Evolutionary conservation across 2,888 invertebrate genomes (phyloP), one percentile per base, ranked within the genome.

Genomic region (Pomacea canaliculata): DNA sequence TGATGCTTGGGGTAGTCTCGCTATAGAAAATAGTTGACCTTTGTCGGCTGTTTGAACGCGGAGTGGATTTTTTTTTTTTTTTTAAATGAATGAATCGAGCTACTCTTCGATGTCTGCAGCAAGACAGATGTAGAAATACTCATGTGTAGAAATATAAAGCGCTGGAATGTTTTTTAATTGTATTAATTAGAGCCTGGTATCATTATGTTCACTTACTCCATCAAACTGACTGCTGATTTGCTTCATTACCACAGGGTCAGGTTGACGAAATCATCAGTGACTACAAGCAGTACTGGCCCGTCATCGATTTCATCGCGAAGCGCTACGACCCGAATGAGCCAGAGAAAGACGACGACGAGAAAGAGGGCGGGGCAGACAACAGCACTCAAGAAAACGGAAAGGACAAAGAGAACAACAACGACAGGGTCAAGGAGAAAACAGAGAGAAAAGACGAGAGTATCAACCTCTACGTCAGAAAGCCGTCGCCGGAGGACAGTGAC

Each of bases 251-350:
- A 13, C 75, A 75, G 76, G 89, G 89, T 0, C 89, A 89, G 70
- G 84, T 90, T 60, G 88, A 89, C 72, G 86, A 89, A 77, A 86
- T 88, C 69, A 85, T 90, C 56, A 81, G 84, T 10, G 84, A 85
- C 56, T 90, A 86, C 80, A 85, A 85, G 56, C 88, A 89, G 76
- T 82, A 84, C 73, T 90, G 89, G 89, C 89, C 89, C 1, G 84
- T 89, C 12, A 27, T 76, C 76, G 90, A 90, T 75, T 82, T 90
- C 12, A 72, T 85, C 37, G 81, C 88, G n/a, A 83, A 86, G 37
- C 77, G 82, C 68, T 84, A 82, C 66, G 77, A 81, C 46, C 83
- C 84, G 12, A 79, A 80, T 37, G 79, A 76, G 56, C 71, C 76
- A 0, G 73, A 78, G 16, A 78, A 72, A 7, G 84, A 79, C n/a